These are phyloP conservation scores for Dynastes grantii DNA, from an alignment of 2,888 invertebrate species.

Conservation along the genomic window DNA sequence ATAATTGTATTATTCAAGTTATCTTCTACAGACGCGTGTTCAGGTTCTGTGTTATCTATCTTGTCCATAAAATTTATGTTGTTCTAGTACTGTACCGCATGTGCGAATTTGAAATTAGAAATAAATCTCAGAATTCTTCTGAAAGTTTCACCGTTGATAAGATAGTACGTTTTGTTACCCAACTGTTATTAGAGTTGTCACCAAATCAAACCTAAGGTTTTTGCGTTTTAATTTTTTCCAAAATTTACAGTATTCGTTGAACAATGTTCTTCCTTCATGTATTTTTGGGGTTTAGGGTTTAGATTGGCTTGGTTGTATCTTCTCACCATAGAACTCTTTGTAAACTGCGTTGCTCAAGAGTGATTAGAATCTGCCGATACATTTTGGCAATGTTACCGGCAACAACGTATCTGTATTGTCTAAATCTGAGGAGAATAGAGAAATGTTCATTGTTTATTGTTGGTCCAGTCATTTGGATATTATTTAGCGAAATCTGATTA, in stretches of 20 bases:
- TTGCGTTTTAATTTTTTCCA: constrained; percentile 40
- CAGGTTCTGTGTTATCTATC: too few relatives aligned
- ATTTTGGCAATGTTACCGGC: constrained; percentile 61
- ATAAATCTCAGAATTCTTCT: too few relatives aligned
- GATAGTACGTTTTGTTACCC: not conserved
- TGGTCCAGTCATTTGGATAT: constrained; percentile 59
- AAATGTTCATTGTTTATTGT: constrained; percentile 59
- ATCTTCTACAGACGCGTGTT: too few relatives aligned
- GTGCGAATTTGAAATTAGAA: too few relatives aligned
- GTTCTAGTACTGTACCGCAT: too few relatives aligned
- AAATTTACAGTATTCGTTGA: constrained; percentile 19
- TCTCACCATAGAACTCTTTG: constrained; percentile 55
- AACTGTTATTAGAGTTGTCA: constrained; percentile 39
- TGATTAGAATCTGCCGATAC: constrained; percentile 59
- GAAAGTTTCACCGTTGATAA: not conserved
- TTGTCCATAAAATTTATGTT: too few relatives aligned
- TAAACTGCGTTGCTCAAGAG: constrained; percentile 55
- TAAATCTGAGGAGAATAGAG: constrained; percentile 59
- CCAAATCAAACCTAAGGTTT: constrained; percentile 63
- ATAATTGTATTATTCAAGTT: too few relatives aligned
- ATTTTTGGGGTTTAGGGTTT: constrained; percentile 27
- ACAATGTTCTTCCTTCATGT: constrained; percentile 11
- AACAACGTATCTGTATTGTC: constrained; percentile 57
- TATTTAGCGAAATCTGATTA: constrained; percentile 59
- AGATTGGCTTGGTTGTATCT: not conserved